Conservation (phyloP, 2,113 vertebrate genomes). For the human (Homo sapiens) region GRCh38 chr4:46874501-46875000, state of each 20-base stretch:
- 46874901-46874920: background rate
- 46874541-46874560: background rate
- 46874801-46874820: background rate
- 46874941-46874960: conserved; percentile 23
- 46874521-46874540: background rate
- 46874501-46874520: conserved; percentile 14
- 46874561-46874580: background rate
- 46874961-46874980: background rate
- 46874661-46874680: background rate
- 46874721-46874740: background rate
- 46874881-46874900: background rate
- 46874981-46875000: conserved; percentile 21
- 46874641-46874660: conserved; percentile 19
- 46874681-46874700: background rate
- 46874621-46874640: conserved; percentile 15
- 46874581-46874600: conserved; percentile 37
- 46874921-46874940: background rate
- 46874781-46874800: background rate
- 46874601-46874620: conserved; percentile 45
- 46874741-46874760: background rate
- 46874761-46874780: background rate
- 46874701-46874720: background rate
- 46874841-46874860: background rate
- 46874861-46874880: background rate
- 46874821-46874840: background rate